These are phyloP conservation scores for Escarpia spicata DNA, from an alignment of 2,888 invertebrate genomes.

Conservation along the genomic window DNA sequence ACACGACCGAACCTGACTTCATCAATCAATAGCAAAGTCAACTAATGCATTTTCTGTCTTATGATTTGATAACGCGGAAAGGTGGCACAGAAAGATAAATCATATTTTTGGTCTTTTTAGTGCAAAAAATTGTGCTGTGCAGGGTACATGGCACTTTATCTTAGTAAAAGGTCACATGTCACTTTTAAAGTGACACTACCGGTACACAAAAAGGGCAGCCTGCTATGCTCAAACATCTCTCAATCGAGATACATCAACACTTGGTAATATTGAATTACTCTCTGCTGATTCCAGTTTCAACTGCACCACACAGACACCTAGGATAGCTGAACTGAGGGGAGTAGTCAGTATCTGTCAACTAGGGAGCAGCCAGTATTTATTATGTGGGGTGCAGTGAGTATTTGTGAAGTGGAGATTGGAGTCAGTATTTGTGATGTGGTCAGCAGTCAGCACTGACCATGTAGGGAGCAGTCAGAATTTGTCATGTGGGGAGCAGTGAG, in stretches of 20 bases:
- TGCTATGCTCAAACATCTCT: neutral
- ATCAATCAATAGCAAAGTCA: neutral
- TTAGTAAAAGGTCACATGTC: neutral
- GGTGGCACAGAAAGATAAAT: neutral
- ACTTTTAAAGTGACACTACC: neutral
- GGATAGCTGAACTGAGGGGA: neutral
- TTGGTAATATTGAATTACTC: neutral
- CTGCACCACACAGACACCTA: neutral
- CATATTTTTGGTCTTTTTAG: neutral
- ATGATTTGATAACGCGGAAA: neutral
- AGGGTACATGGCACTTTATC: neutral
- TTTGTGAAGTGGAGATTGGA: neutral
- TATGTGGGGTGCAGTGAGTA: neutral
- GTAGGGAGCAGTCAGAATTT: neutral
- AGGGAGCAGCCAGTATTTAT: neutral
- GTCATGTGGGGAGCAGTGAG: neutral
- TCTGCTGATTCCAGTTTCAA: neutral
- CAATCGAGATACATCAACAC: slow-evolving; percentile 1
- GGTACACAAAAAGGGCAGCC: neutral
- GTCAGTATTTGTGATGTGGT: neutral
- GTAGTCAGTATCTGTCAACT: neutral
- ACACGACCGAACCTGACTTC: neutral
- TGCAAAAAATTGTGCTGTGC: no score
- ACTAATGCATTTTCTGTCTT: neutral
- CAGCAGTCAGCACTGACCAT: neutral